Base-by-base conservation (phyloP, 1,140 invertebrate genomes). In the Zaprionus lachaisei region DNA sequence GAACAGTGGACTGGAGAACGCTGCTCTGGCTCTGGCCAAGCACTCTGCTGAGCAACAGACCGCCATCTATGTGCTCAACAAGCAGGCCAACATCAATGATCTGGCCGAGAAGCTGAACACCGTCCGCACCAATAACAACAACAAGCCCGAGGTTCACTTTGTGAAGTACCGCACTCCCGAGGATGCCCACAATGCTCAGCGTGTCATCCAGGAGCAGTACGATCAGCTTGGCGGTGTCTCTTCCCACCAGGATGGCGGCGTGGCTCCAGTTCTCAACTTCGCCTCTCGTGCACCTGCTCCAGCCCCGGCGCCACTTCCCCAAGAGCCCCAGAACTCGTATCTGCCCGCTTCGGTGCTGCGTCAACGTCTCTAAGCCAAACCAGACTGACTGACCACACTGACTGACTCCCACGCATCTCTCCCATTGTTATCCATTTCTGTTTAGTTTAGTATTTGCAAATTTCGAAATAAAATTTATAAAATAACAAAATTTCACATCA, bases 71-170 rank as follows among this genome's bases (percentile, higher is more conserved):
- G 87, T 92, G 0, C 81, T 92, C 1, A 92, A 82, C 70, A 92
- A 92, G 58, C 91, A 92, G 74, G 79, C 91, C 4, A 89, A 92
- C 34, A 81, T 92, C 38, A 78, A 81, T 3, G 91, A 92, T 56
- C 74, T 92, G 60, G 81, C 83, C 56, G 77, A 86, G 56, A 91
- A 90, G 64, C 41, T 92, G 26, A 91, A 83, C 47, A 60, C 68
- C 41, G 64, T 92, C 26, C 76, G 74, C 70, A 82, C 64, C 73
- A 92, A 78, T 55, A 75, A 77, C 69, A 78, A 83, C 69, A 83
- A 84, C 63, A 92, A 91, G 69, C 91, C 91, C 49, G 89, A 91
- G 61, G 91, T 92, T 5, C 91, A 92, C 67, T 92, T 92, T 20
- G 91, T 92, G 47, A 92, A 92, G 69, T 92, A 92, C 62, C 80